Conservation (phyloP, 2,888 invertebrate genomes). For the Himalopsyche kuldschensis region DNA sequence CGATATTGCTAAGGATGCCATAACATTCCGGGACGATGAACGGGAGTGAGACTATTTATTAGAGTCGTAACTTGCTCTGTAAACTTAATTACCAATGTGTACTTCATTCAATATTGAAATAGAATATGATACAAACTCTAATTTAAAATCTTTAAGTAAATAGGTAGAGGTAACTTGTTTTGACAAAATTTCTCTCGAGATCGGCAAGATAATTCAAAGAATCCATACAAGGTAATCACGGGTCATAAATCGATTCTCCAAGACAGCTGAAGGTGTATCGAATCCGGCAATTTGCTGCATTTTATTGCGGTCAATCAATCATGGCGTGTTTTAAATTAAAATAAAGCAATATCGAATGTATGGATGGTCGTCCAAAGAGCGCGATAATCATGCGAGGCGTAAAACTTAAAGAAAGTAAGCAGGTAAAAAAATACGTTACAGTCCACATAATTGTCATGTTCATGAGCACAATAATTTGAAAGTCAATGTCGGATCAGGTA, state of each 20-base stretch:
- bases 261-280: neutral
- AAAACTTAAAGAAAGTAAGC: neutral
- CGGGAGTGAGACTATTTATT: too few relatives aligned
- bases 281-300: neutral
- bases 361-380: neutral
- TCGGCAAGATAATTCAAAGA: neutral
- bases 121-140: too few relatives aligned
- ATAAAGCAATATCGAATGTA: neutral
- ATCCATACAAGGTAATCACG: neutral
- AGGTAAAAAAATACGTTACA: neutral
- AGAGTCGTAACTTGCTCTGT: too few relatives aligned
- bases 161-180: neutral
- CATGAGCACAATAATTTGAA: neutral
- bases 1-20: too few relatives aligned
- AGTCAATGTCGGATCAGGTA: too few relatives aligned
- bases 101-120: too few relatives aligned
- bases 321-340: neutral
- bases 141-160: too few relatives aligned
- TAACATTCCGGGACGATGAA: too few relatives aligned
- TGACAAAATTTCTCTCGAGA: neutral
- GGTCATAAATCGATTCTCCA: neutral
- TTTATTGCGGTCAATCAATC: conserved; percentile 1
- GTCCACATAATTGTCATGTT: neutral
- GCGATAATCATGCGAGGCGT: neutral
- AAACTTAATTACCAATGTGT: too few relatives aligned